Evolutionary conservation across 2,113 vertebrate species (phyloP), one percentile per base, ranked within the genome.

Genomic region (Periophthalmodon schlosseri): DNA sequence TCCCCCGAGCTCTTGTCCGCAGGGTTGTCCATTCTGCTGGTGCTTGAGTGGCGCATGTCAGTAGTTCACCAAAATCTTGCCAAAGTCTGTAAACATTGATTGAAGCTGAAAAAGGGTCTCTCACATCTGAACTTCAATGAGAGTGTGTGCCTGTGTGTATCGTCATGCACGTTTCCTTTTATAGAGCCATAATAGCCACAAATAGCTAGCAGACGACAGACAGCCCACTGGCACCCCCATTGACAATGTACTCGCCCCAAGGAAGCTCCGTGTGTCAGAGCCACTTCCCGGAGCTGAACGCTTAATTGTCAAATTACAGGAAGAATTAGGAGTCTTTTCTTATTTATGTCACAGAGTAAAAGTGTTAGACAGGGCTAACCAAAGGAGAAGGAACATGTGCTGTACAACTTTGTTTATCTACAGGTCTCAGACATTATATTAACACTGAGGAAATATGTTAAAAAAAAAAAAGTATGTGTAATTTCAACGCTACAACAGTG

Each of bases 121-220:
- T 89, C 84, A 76, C 14, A 54, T 87, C 87, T 87, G 86, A 88
- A 91, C 89, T 90, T 93, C 92, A 91, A 91, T 93, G 39, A 44
- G 39, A 7, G 91, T 89, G 85, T 87, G 74, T 75, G 23, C 68
- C 78, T 67, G 74, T 78, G 72, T 76, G 79, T 70, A 71, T 65
- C 90, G 79, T 60, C 28, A 79, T 74, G 85, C 87, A 84, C 89
- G 91, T 93, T 96, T 96, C 97, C 95, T 98, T 96, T 97, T 98
- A 97, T 98, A 99, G 96, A 90, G 75, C 73, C 91, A 36, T 80
- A 94, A 95, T 94, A 92, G 91, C 92, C 93, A 94, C 93, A 96
- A 97, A 97, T 96, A 97, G 95, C 93, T 91, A 84, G 18, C 61
- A 91, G 90, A 91, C 88, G 90, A 91, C 92, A 91, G 90, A 85